These are phyloP conservation scores for Graptemys geographica DNA, from an alignment of 2,797 vertebrate genomes.

Conservation along the genomic window DNA sequence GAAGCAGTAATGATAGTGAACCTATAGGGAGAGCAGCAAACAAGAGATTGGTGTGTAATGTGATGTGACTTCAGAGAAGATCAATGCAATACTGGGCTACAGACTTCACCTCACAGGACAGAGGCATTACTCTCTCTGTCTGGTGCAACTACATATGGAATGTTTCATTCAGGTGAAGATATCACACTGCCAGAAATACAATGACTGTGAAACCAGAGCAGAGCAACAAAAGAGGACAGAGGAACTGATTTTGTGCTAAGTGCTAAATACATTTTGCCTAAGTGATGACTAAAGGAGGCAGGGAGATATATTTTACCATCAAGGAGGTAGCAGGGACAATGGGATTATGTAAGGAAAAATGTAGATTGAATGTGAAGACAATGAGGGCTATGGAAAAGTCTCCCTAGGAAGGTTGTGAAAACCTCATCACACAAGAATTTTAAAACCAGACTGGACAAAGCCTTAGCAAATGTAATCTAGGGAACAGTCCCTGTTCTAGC, in stretches of 20 bases:
- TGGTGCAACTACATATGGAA: background rate
- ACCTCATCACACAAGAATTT: background rate
- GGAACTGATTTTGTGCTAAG: background rate
- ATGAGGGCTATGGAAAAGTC: background rate
- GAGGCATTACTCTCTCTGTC: background rate
- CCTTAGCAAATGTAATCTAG: background rate
- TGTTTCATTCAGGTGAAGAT: background rate
- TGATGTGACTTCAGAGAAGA: background rate
- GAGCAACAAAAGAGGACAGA: background rate
- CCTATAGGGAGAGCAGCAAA: background rate
- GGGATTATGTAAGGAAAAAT: background rate
- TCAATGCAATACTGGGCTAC: background rate
- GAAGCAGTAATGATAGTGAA: background rate
- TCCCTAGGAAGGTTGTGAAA: background rate
- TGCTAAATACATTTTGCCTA: background rate
- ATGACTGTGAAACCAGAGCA: background rate
- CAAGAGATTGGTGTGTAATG: background rate
- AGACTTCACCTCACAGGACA: background rate
- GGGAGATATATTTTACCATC: background rate
- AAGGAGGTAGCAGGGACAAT: background rate
- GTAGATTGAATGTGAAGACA: background rate
- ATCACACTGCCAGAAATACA: background rate
- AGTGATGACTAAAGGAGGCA: background rate
- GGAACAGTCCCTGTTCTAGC: background rate
- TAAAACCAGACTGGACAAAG: background rate